These are phyloP conservation scores for Pheosia tremula DNA, from an alignment of 2,888 invertebrate species.

Conservation along the genomic window DNA sequence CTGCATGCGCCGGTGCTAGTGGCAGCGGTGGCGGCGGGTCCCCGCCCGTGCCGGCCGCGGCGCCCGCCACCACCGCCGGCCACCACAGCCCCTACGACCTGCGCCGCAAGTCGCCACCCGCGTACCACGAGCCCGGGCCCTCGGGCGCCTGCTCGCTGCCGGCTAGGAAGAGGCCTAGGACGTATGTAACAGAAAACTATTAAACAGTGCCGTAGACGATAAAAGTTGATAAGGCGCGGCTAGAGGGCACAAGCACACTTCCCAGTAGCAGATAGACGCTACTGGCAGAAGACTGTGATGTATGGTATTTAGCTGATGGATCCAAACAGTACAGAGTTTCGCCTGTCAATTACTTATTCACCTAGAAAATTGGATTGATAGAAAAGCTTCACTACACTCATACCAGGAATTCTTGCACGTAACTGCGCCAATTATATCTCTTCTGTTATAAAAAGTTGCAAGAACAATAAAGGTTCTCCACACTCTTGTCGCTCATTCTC, in stretches of 20 bases:
- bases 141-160: conserved; percentile 88
- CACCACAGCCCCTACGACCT: conserved; percentile 97
- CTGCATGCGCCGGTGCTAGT: conserved; percentile 78
- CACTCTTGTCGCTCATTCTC: conserved; percentile 12
- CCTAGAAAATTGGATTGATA: too few species aligned
- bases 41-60: conserved; percentile 81
- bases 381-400: too few species aligned
- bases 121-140: conserved; percentile 89
- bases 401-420: not conserved
- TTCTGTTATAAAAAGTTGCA: not conserved
- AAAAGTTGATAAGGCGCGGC: too few species aligned
- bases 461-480: not conserved
- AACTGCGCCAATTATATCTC: not conserved
- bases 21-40: conserved; percentile 83
- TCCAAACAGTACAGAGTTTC: too few species aligned
- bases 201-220: too few species aligned
- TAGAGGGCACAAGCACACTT: too few species aligned
- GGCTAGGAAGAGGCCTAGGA: conserved; percentile 92
- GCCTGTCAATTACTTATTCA: too few species aligned
- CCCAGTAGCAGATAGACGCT: too few species aligned
- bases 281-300: too few species aligned
- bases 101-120: conserved; percentile 92
- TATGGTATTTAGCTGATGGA: too few species aligned
- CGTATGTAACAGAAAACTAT: conserved; percentile 63
- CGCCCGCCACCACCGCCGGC: conserved; percentile 88